Conservation (phyloP, 2,888 invertebrate species). For the Lordiphosa andalusiaca region DNA sequence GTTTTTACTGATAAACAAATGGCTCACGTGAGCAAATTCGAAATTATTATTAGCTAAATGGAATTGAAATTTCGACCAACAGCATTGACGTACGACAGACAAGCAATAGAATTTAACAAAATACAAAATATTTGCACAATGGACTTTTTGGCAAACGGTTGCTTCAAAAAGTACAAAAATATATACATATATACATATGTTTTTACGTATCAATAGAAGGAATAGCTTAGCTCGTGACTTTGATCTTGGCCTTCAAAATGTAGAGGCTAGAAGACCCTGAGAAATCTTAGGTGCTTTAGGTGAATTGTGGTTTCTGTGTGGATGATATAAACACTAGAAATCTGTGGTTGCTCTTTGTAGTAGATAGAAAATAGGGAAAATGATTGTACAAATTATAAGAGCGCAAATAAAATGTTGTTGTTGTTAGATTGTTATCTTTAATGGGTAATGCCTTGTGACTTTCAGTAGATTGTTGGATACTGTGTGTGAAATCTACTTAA, state of each 20-base stretch:
- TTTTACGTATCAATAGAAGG: constrained; percentile 11
- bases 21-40: constrained; percentile 52
- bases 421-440: too few species aligned
- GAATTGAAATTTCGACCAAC: constrained; percentile 19
- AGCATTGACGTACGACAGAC: constrained; percentile 38
- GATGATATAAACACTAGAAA: too few species aligned
- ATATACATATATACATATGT: constrained; percentile 2
- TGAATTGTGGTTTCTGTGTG: background rate
- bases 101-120: constrained; percentile 10
- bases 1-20: constrained; percentile 30
- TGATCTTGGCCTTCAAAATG: constrained; percentile 69
- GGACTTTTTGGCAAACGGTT: constrained; percentile 28
- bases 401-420: too few species aligned
- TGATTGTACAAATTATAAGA: too few species aligned
- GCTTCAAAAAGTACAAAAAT: constrained; percentile 9
- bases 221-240: constrained; percentile 53
- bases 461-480: too few species aligned
- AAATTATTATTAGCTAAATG: constrained; percentile 10
- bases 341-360: too few species aligned
- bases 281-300: constrained; percentile 1
- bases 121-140: constrained; percentile 17
- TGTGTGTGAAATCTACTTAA: too few species aligned
- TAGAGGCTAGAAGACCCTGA: constrained; percentile 10
- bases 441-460: too few species aligned
- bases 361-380: too few species aligned